Evolutionary conservation across 2,888 invertebrate genomes (phyloP), one percentile per base, ranked within the genome.

Genomic region (Pimpla rufipes): DNA sequence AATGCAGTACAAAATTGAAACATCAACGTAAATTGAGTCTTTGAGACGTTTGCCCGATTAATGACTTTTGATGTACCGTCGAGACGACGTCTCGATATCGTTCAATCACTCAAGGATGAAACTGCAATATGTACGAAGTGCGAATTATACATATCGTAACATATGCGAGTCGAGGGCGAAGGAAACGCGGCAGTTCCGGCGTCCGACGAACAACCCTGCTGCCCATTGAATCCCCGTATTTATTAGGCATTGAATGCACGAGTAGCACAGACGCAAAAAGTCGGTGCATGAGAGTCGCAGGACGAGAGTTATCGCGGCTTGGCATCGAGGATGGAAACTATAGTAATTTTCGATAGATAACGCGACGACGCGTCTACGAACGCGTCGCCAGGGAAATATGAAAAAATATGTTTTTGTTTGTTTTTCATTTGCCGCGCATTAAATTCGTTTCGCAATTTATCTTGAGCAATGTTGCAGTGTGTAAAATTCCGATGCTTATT

Each of bases 391-490:
- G 55, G 52, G 47, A 74, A 79, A 47, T 18, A 50, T 64, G 62
- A 55, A 75, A 64, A 68, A 75, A 79, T 50, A 66, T 40, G 62
- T 62, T 59, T 35, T 59, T n/a, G n/a, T 59, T 62, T 62, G 37
- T 62, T 40, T 13, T 59, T 35, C 7, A 70, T 37, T 64, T 52
- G 50, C 37, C 62, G 68, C 74, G 21, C 66, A 67, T 75, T 62
- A 42, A 74, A 83, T 83, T 75, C 78, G 70, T 68, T 83, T 76
- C 66, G 59, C 50, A 70, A 83, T 66, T 79, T 76, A 73, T 80
- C 45, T 81, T 84, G 80, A 80, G 80, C 83, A 81, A 81, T 75
- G 52, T 81, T 66, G 77, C 71, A 81, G 76, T 77, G 37, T 83
- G 75, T 77, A 77, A 79, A 79, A 75, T 83, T 79, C 75, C 66